Evolutionary conservation across 2,113 vertebrate genomes (phyloP).

Genomic region (Thermophis baileyi): DNA sequence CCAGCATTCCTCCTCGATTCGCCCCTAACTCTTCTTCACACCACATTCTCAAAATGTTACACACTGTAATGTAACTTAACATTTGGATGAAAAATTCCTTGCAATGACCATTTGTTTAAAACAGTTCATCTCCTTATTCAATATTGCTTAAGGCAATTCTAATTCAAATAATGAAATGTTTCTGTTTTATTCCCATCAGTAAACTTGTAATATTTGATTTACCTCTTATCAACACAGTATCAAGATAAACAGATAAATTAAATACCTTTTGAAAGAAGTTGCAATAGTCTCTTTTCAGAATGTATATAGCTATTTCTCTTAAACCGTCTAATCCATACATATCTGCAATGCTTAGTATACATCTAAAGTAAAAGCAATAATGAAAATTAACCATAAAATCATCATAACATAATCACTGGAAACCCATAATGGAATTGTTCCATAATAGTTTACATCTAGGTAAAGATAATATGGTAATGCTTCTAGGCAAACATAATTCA

Average conservation of each 20-base stretch:
- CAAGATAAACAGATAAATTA: background rate
- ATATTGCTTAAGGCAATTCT: background rate
- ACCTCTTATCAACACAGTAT: background rate
- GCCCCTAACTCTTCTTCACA: background rate
- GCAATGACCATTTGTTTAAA: background rate
- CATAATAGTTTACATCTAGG: background rate
- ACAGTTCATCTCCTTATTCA: background rate
- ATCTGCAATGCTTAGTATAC: constrained; percentile 84
- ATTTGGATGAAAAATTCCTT: background rate
- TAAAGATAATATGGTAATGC: background rate
- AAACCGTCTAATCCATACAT: constrained; percentile 93
- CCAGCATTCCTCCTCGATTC: no score
- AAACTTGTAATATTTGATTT: background rate
- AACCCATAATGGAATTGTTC: background rate
- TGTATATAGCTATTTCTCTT: constrained; percentile 86
- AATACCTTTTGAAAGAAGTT: constrained; percentile 92
- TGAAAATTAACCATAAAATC: background rate
- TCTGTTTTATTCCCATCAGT: background rate
- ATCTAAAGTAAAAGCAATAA: constrained; percentile 71
- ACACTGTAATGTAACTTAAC: background rate
- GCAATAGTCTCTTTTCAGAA: constrained; percentile 91
- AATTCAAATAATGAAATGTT: background rate
- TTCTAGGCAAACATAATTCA: background rate
- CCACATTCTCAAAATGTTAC: background rate
- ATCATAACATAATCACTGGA: background rate